Percentiles rank a stretch among this genome's conserved stretches.
These are phyloP conservation scores for Numenius arquata DNA, from an alignment of 2,113 vertebrate genomes.

Conservation along the genomic window DNA sequence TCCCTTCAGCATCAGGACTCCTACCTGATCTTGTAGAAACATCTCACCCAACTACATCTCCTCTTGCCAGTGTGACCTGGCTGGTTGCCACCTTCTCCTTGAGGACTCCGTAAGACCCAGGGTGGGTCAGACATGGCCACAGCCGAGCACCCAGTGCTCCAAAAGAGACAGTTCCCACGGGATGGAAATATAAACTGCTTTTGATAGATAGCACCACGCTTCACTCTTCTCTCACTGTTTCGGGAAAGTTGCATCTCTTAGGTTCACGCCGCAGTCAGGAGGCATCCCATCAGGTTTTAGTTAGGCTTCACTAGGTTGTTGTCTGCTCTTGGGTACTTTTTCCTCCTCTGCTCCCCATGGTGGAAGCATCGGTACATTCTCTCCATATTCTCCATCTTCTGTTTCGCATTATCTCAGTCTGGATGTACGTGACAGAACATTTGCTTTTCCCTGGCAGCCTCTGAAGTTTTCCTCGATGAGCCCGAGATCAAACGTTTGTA, in stretches of 20 bases:
- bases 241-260: not conserved
- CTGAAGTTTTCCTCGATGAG: constrained; percentile 47
- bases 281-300: constrained; percentile 5
- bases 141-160: not conserved
- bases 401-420: constrained; percentile 44
- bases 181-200: not conserved
- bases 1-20: not conserved
- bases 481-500: constrained; percentile 12
- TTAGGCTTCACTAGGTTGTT: not conserved
- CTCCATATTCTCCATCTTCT: constrained; percentile 22
- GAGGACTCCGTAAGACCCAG: not conserved
- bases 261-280: not conserved
- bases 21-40: not conserved
- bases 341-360: not conserved
- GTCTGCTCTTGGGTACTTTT: not conserved
- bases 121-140: not conserved
- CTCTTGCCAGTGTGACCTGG: not conserved
- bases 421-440: constrained; percentile 44
- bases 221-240: not conserved
- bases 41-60: not conserved
- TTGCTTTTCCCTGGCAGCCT: constrained; percentile 53
- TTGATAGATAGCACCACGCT: not conserved
- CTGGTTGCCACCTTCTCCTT: not conserved
- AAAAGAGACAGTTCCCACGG: not conserved
- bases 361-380: not conserved